A percentile compares a stretch with the other conserved stretches of the same genome.
These are phyloP conservation scores for Drosophila repleta DNA, from an alignment of 1,140 invertebrate genomes.

Conservation along the genomic window DNA sequence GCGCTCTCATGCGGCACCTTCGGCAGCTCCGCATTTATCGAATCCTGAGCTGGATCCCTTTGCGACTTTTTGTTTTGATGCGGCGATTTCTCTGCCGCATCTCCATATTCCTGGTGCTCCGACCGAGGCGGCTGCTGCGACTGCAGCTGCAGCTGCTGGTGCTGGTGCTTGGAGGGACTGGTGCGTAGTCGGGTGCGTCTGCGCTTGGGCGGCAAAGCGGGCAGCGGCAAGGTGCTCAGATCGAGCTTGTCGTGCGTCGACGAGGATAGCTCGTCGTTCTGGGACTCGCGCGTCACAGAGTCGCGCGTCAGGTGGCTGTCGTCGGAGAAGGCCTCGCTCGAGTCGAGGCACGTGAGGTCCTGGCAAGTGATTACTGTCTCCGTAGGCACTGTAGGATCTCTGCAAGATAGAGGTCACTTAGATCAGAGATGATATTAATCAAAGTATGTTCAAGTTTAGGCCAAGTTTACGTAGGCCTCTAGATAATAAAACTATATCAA, in stretches of 20 bases:
- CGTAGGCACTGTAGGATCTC: constrained; percentile 26
- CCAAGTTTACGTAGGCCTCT: no score
- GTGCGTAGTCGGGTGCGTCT: constrained; percentile 66
- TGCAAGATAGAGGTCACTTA: background rate
- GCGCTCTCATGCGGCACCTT: background rate
- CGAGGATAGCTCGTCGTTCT: constrained; percentile 78
- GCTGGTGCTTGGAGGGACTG: constrained; percentile 68
- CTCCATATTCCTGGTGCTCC: constrained; percentile 39
- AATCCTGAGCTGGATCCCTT: constrained; percentile 20
- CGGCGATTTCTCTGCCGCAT: constrained; percentile 12
- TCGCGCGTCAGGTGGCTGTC: constrained; percentile 81
- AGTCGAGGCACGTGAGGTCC: constrained; percentile 74
- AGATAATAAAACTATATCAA: no score
- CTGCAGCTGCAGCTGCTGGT: no score
- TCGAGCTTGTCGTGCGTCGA: constrained; percentile 80
- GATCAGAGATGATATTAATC: background rate
- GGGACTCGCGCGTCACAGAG: constrained; percentile 76
- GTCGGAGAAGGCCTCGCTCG: constrained; percentile 79
- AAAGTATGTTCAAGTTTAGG: background rate
- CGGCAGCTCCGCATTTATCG: constrained; percentile 27
- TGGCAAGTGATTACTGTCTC: constrained; percentile 38
- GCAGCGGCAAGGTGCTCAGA: constrained; percentile 74
- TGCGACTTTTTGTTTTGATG: constrained; percentile 35
- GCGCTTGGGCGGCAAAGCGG: constrained; percentile 74
- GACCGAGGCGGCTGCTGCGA: constrained; percentile 5